Percentiles rank a stretch among this genome's conserved stretches.
Evolutionary conservation across 2,888 invertebrate genomes (phyloP).

Genomic region (Nemoura dubitans): DNA sequence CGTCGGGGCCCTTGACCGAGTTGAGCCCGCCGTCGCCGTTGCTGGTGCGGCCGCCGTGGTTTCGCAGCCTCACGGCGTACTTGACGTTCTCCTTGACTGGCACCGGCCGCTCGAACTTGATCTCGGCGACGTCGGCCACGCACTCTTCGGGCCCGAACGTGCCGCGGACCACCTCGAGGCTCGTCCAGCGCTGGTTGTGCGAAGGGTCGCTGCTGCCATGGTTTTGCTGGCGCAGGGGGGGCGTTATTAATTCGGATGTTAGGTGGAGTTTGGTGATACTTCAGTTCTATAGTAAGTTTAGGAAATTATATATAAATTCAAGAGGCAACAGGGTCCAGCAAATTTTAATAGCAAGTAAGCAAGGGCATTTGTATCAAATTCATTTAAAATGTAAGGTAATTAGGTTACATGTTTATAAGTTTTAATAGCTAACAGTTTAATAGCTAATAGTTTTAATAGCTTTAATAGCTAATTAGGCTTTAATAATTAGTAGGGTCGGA

Average conservation of each 20-base stretch:
- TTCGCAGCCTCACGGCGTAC: slow-evolving; percentile 88
- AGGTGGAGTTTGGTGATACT: no score
- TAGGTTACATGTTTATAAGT: no score
- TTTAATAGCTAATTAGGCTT: no score
- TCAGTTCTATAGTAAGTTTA: no score
- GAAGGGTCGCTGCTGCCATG: slow-evolving; percentile 66
- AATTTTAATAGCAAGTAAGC: no score
- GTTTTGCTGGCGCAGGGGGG: slow-evolving; percentile 58
- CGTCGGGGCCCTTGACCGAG: slow-evolving; percentile 91
- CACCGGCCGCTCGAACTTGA: slow-evolving; percentile 90
- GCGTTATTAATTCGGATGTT: neutral
- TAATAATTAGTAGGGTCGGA: no score
- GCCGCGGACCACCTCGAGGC: slow-evolving; percentile 84
- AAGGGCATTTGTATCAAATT: no score
- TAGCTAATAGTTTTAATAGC: no score
- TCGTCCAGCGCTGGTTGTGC: slow-evolving; percentile 85
- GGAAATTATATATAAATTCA: no score
- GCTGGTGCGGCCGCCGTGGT: slow-evolving; percentile 90
- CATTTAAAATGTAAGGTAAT: no score
- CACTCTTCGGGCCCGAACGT: slow-evolving; percentile 85
- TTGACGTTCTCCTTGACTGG: slow-evolving; percentile 88
- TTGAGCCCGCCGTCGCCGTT: slow-evolving; percentile 94
- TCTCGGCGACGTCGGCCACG: slow-evolving; percentile 82
- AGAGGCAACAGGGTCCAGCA: no score
- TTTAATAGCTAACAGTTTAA: no score